Evolutionary conservation across 2,888 invertebrate species (phyloP), one percentile per base, ranked within the genome.

Genomic region (Drosophila setosimentum): DNA sequence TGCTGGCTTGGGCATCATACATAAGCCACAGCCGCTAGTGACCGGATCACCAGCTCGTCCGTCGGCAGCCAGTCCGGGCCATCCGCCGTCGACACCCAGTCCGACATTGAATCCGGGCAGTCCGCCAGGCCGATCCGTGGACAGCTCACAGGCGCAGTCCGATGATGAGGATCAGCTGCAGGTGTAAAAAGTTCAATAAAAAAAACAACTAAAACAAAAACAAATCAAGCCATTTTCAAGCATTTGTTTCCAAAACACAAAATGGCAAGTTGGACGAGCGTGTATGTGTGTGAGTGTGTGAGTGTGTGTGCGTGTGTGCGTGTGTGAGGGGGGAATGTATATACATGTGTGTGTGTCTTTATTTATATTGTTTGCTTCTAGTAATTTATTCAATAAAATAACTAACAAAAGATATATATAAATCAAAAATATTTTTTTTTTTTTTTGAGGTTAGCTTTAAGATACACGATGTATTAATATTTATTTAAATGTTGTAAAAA

Each of bases 111-210:
- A 93, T 84, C 93, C 93, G 29, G 93, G 93, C 48, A 93, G 93
- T 83, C 93, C 93, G 63, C 93, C 93, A 1, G 93, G 93, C 1
- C 91, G 93, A 32, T 93, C 93, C 13, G 84, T 88, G 27, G 93
- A 93, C 74, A 93, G 93, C 62, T 93, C 92, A 64, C 92, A 92
- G 82, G 90, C 91, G 45, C 92, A 92, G 62, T 92, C 93, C 60
- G 93, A 93, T 61, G 93, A 93, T 18, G 93, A 93, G 67, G 93
- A 93, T 78, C 92, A 93, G 68, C 92, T 93, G 78, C 93, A 93
- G 84, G 93, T 93, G 82, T 93, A 91, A 93, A 89, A 90, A 64
- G 29, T 10, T 37, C 24, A 37, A 30, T 2, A 40, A 24, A 16
- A 21, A 32, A 33, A 37, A 21, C 18, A 0, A 42, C 1, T 53